Evolutionary conservation across 2,888 invertebrate genomes (phyloP), one percentile per base, ranked within the genome.

Genomic region (Liodrosophila aerea): DNA sequence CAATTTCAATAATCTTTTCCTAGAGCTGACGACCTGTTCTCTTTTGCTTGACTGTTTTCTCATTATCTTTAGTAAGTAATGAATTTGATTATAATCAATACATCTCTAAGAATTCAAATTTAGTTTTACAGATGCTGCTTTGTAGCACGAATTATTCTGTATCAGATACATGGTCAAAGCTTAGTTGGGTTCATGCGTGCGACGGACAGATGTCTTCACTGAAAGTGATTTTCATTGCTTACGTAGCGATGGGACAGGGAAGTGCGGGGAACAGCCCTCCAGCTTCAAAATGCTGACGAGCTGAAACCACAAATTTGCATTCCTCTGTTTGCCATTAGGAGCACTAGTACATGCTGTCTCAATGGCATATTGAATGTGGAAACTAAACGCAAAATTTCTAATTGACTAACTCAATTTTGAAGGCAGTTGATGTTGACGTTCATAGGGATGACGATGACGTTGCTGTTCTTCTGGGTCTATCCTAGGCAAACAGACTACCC

Each of bases 351-450:
- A 13, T 12, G 27, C 29, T n/a, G 9, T 4, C 7, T 27, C 29
- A 30, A 67, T 64, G 62, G 64, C 67, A 60, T 68, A 75, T 77
- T 80, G 67, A 77, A 68, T 74, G 69, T 70, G 45, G 58, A 62
- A 64, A 69, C 65, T 64, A 51, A 43, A 72, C 56, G 62, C 53
- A 74, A 69, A 73, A 69, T 80, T 80, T 76, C 70, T 85, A 83
- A 85, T 85, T 83, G 85, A 83, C 77, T 83, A 83, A 83, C 77
- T 77, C 67, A 73, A 83, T 82, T 84, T 77, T 44, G 45, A 52
- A 62, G 50, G 36, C 46, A 41, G 36, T 39, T 39, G 54, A 33
- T 36, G 39, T 37, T 44, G 37, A 34, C 51, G 64, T 45, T 53
- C 22, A 22, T 22, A 22, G 22, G 22, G 64, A 66, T 62, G 68